A percentile compares a stretch with the other conserved stretches of the same genome.
Conservation (phyloP, 2,888 invertebrate genomes). For the Callinectes sapidus region DNA sequence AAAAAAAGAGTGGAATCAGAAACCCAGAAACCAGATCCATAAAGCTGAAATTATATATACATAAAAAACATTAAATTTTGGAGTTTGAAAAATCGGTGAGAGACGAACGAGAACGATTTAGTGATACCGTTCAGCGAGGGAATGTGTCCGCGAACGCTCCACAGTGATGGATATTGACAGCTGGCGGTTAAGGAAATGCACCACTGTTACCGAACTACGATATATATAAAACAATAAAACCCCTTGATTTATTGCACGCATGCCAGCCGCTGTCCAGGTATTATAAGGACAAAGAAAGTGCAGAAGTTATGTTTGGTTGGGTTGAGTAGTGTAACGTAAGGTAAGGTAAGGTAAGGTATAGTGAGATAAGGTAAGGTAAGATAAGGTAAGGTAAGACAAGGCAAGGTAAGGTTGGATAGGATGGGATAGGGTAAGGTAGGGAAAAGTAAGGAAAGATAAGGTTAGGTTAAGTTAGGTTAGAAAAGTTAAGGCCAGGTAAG, state of each 20-base stretch:
- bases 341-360: too few relatives aligned
- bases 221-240: slow-evolving; percentile 11
- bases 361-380: too few relatives aligned
- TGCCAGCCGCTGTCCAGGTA: background rate
- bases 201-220: background rate
- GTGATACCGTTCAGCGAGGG: slow-evolving; percentile 10
- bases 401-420: too few relatives aligned
- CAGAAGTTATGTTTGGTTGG: too few relatives aligned
- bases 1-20: background rate
- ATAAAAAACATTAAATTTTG: background rate
- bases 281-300: background rate
- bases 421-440: too few relatives aligned
- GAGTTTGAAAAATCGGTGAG: background rate
- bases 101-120: background rate
- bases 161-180: slow-evolving; percentile 44
- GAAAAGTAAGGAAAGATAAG: too few relatives aligned
- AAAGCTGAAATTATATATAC: background rate
- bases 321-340: too few relatives aligned
- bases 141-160: slow-evolving; percentile 15
- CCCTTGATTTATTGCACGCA: background rate
- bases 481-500: too few relatives aligned
- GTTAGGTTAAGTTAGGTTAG: too few relatives aligned
- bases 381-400: too few relatives aligned
- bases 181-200: slow-evolving; percentile 32
- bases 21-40: background rate